Conservation (phyloP, 2,888 invertebrate species). For the Leucozona laternaria region DNA sequence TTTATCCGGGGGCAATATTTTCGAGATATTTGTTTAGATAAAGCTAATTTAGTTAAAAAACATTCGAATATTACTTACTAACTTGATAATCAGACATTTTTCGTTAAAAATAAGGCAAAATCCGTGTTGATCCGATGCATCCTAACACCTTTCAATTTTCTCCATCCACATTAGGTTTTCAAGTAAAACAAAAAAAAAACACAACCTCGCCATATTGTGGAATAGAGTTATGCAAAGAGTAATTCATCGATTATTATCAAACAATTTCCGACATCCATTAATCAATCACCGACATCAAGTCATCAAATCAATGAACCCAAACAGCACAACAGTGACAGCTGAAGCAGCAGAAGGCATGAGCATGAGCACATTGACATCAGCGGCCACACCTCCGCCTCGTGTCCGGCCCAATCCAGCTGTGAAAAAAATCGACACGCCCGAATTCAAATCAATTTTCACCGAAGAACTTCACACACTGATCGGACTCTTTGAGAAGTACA, state of each 20-base stretch:
- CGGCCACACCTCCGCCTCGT: slow-evolving; percentile 39
- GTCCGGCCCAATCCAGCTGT: slow-evolving; percentile 87
- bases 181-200: slow-evolving; percentile 19
- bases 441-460: slow-evolving; percentile 92
- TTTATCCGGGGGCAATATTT: too few species aligned
- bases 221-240: slow-evolving; percentile 63
- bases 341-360: slow-evolving; percentile 12
- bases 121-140: slow-evolving; percentile 35
- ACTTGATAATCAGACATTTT: slow-evolving; percentile 32
- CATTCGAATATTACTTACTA: neutral
- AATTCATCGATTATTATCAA: slow-evolving; percentile 50
- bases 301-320: slow-evolving; percentile 54
- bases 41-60: too few species aligned
- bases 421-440: slow-evolving; percentile 88
- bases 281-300: slow-evolving; percentile 51
- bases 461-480: slow-evolving; percentile 90
- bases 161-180: slow-evolving; percentile 69
- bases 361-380: slow-evolving; percentile 30
- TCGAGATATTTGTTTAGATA: neutral
- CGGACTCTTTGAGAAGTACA: slow-evolving; percentile 90
- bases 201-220: slow-evolving; percentile 30
- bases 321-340: neutral
- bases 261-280: slow-evolving; percentile 55
- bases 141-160: slow-evolving; percentile 68
- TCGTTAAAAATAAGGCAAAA: slow-evolving; percentile 35